Percentiles rank a stretch among this genome's conserved stretches.
Conservation (phyloP, 2,797 vertebrate genomes). For the Muscicapa striata region DNA sequence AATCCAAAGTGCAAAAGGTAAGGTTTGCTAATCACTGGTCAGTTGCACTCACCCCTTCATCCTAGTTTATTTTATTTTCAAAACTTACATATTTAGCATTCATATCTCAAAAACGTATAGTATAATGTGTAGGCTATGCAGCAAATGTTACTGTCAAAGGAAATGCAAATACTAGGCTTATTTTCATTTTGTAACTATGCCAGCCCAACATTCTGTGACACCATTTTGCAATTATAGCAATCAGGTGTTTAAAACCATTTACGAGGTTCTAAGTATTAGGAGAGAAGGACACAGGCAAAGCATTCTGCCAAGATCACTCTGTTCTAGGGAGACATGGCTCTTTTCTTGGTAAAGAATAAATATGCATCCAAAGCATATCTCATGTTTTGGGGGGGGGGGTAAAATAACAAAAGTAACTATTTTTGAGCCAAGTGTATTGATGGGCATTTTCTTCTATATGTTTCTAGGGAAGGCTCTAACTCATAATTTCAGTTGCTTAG, state of each 20-base stretch:
- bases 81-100: background rate
- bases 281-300: background rate
- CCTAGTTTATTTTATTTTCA: background rate
- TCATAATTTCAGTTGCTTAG: background rate
- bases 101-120: background rate
- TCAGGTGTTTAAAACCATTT: slow-evolving; percentile 5
- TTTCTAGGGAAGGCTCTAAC: background rate
- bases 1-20: background rate
- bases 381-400: background rate
- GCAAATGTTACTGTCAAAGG: background rate
- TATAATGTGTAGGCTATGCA: background rate
- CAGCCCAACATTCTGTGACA: background rate
- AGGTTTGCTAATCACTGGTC: background rate
- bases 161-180: background rate
- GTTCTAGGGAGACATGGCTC: background rate
- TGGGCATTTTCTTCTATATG: background rate
- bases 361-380: background rate
- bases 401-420: background rate
- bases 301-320: background rate
- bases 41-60: background rate
- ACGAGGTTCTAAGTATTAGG: background rate
- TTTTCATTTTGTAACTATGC: background rate
- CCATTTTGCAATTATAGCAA: background rate
- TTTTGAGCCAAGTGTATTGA: background rate
- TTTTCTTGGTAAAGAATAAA: background rate